Evolutionary conservation across 2,113 vertebrate genomes (phyloP), one percentile per base, ranked within the genome.

Genomic region (Verasper variegatus): DNA sequence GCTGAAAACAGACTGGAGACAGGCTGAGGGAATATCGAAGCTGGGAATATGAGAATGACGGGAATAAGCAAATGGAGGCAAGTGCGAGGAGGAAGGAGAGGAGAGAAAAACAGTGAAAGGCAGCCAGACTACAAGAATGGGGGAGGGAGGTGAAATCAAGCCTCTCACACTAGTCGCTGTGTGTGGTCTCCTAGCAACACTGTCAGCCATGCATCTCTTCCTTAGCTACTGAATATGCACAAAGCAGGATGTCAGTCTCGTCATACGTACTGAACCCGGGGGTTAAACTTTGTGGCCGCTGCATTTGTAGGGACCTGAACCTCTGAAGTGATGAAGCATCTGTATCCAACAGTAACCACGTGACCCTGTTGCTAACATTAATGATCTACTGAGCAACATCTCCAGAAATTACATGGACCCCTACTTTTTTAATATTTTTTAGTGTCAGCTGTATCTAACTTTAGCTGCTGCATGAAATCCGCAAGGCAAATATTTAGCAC

Each of bases 111-210:
- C 73, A 84, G 81, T 71, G 75, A 90, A 60, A 91, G 81, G 84
- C 80, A 83, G 84, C 71, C 84, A 86, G 85, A 79, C 86, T 86
- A 88, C 76, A 74, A 80, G 92, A 82, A 92, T 92, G 92, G 90
- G 89, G 89, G 88, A 90, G 88, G 91, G 91, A 92, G 89, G 89
- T 91, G 90, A 91, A 91, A 91, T 89, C 90, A 85, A 91, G 90
- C 90, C 91, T 87, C 92, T 91, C 92, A 94, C 91, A 92, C 89
- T 89, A 83, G 92, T 91, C 90, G 84, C 93, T 91, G 92, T 93
- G 91, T 94, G 93, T 92, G 94, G 94, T 94, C 94, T 94, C 94
- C 94, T 94, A 94, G 94, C 94, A 95, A 95, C 94, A 92, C 92
- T 94, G 92, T 92, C 91, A 87, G 85, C 92, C 85, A 81, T 79